phyloP scores from a whole-genome alignment of 2,888 invertebrate genomes.

The Limnephilus lunatus region DNA sequence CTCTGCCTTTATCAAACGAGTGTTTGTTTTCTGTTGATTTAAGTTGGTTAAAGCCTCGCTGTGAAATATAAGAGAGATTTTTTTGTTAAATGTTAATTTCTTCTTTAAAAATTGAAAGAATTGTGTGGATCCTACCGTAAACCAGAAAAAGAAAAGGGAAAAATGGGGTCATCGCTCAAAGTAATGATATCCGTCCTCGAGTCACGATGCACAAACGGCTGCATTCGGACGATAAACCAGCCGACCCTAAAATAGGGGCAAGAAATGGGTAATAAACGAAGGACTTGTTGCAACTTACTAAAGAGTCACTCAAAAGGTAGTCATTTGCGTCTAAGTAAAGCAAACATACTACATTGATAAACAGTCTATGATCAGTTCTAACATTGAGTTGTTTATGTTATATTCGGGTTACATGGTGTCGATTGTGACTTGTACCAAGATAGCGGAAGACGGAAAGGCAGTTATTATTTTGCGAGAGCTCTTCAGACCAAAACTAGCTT shows the following conservation, averaged over 20 bases:
- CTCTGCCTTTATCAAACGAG: too few relatives aligned
- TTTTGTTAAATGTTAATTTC: neutral
- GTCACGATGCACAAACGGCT: neutral
- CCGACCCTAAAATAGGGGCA: neutral
- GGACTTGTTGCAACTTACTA: neutral
- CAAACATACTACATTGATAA: too few relatives aligned
- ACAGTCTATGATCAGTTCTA: too few relatives aligned
- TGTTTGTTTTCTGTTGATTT: neutral
- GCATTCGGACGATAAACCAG: neutral
- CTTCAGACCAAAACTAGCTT: too few relatives aligned
- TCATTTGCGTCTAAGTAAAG: too few relatives aligned
- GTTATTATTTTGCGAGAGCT: too few relatives aligned
- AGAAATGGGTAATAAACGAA: neutral
- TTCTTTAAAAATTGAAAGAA: neutral
- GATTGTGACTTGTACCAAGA: too few relatives aligned
- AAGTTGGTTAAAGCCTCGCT: neutral
- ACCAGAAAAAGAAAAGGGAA: neutral
- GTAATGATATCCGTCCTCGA: constrained; percentile 16
- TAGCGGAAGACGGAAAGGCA: too few relatives aligned
- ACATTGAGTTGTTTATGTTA: too few relatives aligned
- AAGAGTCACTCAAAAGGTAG: too few relatives aligned
- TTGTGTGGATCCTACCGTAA: neutral
- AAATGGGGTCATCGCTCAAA: neutral
- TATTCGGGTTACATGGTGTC: too few relatives aligned
- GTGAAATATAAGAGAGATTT: neutral